Conservation (phyloP, 2,113 vertebrate species). For the Mustelus asterias region DNA sequence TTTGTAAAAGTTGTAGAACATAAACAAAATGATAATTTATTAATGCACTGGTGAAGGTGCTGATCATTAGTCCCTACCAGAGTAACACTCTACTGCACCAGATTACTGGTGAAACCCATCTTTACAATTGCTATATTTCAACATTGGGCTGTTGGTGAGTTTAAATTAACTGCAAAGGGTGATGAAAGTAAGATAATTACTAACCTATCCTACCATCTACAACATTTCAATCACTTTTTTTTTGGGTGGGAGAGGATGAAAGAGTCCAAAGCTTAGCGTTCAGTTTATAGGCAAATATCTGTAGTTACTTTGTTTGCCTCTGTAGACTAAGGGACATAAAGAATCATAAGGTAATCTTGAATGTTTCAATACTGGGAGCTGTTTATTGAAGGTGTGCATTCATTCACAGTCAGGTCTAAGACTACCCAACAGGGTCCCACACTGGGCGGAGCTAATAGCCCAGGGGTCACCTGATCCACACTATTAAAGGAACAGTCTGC, state of each 20-base stretch:
- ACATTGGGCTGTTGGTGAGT: not conserved
- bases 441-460: too few relatives aligned
- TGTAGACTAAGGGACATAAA: too few relatives aligned
- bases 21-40: not conserved
- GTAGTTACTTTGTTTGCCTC: not conserved
- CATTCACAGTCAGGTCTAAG: too few relatives aligned
- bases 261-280: not conserved
- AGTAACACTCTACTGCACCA: not conserved
- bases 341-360: too few relatives aligned
- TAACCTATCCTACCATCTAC: not conserved
- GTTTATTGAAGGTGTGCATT: too few relatives aligned
- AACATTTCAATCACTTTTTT: not conserved
- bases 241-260: not conserved
- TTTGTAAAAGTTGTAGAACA: not conserved
- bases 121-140: not conserved
- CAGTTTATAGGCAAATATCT: not conserved
- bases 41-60: not conserved
- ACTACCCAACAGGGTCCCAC: too few relatives aligned
- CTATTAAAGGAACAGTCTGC: too few relatives aligned
- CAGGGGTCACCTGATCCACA: too few relatives aligned
- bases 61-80: not conserved
- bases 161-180: not conserved
- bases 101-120: not conserved
- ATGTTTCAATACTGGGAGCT: too few relatives aligned
- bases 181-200: not conserved